Conservation (phyloP, 2,888 invertebrate species). For the Idaea straminata region DNA sequence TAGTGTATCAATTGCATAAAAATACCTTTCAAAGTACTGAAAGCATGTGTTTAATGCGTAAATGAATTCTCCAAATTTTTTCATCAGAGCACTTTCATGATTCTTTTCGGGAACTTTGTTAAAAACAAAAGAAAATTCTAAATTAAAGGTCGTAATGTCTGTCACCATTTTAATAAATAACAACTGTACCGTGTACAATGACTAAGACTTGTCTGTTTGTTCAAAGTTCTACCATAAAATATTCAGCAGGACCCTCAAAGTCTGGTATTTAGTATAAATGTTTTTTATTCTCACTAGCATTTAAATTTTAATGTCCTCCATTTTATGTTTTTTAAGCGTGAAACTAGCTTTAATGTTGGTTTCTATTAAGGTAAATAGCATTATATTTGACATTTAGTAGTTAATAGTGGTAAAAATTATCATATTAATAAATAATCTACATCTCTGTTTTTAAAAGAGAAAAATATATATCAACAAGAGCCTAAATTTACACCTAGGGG, state of each 20-base stretch:
- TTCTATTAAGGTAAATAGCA: not conserved
- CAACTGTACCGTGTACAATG: not conserved
- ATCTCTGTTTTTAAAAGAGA: too few species aligned
- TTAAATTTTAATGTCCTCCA: constrained; percentile 28
- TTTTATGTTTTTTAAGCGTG: constrained; percentile 23
- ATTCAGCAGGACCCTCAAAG: not conserved
- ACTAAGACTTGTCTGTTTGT: not conserved
- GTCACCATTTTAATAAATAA: constrained; percentile 1
- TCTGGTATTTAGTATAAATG: constrained; percentile 10
- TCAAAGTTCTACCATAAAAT: not conserved
- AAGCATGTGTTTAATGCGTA: too few species aligned
- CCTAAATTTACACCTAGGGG: too few species aligned
- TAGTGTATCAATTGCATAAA: too few species aligned
- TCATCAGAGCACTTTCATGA: not conserved
- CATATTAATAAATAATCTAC: not conserved
- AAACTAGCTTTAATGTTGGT: constrained; percentile 8
- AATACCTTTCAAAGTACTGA: too few species aligned
- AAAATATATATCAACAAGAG: too few species aligned
- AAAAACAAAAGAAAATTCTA: not conserved
- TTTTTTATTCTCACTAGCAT: constrained; percentile 26
- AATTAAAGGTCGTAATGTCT: not conserved
- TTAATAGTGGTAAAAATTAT: not conserved
- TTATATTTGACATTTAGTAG: not conserved
- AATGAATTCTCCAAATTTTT: not conserved
- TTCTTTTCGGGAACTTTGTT: not conserved